phyloP scores from a whole-genome alignment of 1,140 invertebrate species.

The Eulimnadia texana region DNA sequence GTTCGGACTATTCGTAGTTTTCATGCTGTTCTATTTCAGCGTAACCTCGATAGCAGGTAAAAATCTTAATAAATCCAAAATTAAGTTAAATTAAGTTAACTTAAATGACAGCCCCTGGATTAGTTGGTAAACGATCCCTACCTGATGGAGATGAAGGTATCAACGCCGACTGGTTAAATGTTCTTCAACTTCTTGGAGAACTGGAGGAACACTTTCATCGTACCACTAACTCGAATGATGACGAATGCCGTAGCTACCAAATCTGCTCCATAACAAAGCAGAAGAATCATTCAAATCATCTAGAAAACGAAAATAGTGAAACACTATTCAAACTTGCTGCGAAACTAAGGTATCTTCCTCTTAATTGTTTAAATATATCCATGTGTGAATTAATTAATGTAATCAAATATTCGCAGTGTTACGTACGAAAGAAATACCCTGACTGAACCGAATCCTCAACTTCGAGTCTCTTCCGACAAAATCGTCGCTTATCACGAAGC shows the following conservation, averaged over 20 bases:
- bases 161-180: not conserved
- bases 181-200: not conserved
- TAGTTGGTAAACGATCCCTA: not conserved
- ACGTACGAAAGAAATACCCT: too few species aligned
- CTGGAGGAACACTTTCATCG: not conserved
- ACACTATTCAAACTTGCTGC: too few species aligned
- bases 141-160: not conserved
- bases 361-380: too few species aligned
- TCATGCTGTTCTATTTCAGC: constrained; percentile 3
- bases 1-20: constrained; percentile 1
- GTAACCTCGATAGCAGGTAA: not conserved
- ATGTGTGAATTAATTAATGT: too few species aligned
- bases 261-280: too few species aligned
- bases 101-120: not conserved
- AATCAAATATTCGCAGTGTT: too few species aligned
- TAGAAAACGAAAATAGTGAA: too few species aligned
- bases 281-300: too few species aligned
- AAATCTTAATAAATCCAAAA: not conserved
- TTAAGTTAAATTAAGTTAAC: not conserved
- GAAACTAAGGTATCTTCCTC: too few species aligned
- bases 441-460: too few species aligned
- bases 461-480: too few species aligned
- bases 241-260: not conserved
- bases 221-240: not conserved
- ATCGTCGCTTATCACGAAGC: too few species aligned